These are phyloP conservation scores for Opisthograptis luteolata DNA, from an alignment of 2,888 invertebrate species.

Conservation along the genomic window DNA sequence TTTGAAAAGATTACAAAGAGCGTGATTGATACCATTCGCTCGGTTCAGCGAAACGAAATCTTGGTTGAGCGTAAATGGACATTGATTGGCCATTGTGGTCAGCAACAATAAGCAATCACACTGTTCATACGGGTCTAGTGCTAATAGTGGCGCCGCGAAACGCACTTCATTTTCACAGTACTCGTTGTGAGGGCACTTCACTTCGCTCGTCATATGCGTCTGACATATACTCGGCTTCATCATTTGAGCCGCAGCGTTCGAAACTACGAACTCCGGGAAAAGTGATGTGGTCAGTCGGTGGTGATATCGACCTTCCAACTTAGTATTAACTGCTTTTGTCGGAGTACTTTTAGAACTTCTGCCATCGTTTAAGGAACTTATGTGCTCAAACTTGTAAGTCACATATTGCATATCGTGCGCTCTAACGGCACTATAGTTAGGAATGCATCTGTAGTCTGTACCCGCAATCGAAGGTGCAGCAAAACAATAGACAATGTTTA, in stretches of 20 bases:
- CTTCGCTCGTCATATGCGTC: constrained; percentile 34
- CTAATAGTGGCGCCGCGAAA: constrained; percentile 56
- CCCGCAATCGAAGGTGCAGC: neutral
- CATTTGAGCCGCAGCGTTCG: constrained; percentile 7
- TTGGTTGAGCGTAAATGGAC: constrained; percentile 52
- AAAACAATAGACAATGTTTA: constrained; percentile 16
- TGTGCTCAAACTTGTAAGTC: neutral
- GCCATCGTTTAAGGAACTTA: constrained; percentile 6
- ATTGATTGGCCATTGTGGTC: constrained; percentile 74
- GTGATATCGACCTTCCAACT: constrained; percentile 13
- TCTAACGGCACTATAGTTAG: neutral
- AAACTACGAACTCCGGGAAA: constrained; percentile 5
- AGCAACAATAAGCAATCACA: constrained; percentile 72
- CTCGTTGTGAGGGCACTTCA: constrained; percentile 48
- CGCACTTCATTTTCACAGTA: constrained; percentile 55
- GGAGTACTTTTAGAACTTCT: neutral
- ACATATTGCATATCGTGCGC: neutral
- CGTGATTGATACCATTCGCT: constrained; percentile 43
- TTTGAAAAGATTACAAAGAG: constrained; percentile 37
- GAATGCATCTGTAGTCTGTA: too few relatives aligned
- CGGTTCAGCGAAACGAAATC: constrained; percentile 50
- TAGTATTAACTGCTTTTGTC: constrained; percentile 10
- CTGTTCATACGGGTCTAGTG: constrained; percentile 50
- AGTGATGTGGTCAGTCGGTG: constrained; percentile 7
- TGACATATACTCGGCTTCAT: constrained; percentile 27